These are phyloP conservation scores for Lucilia cuprina DNA, from an alignment of 1,140 invertebrate species.

Conservation along the genomic window DNA sequence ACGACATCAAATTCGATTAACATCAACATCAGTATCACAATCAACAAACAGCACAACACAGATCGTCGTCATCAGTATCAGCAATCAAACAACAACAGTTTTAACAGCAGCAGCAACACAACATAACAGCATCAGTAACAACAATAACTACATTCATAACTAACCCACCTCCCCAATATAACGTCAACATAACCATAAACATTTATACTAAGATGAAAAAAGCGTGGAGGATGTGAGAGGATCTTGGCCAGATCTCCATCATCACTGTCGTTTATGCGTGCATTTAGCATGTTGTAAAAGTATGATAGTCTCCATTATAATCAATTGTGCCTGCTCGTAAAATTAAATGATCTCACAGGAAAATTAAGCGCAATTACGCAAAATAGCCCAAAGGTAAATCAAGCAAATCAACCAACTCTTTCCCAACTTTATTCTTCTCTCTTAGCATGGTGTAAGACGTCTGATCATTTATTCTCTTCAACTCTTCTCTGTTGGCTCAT, in stretches of 20 bases:
- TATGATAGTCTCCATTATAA: constrained; percentile 62
- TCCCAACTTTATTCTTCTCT: background rate
- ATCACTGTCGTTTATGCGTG: constrained; percentile 50
- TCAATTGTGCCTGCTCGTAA: constrained; percentile 62
- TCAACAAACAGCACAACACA: background rate
- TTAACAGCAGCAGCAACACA: constrained; percentile 1
- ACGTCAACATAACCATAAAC: background rate
- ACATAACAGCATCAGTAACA: background rate
- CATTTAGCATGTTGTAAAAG: constrained; percentile 63
- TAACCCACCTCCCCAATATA: background rate
- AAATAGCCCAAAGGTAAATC: constrained; percentile 39
- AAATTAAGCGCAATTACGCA: constrained; percentile 62
- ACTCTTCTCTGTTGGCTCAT: background rate
- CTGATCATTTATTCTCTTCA: background rate
- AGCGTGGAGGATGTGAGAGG: background rate
- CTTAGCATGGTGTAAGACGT: background rate
- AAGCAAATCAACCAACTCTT: constrained; percentile 16
- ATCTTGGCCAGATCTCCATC: constrained; percentile 9
- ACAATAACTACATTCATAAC: background rate
- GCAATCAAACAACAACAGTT: constrained; percentile 12
- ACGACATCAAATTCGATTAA: constrained; percentile 16
- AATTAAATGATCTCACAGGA: constrained; percentile 62
- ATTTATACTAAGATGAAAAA: background rate
- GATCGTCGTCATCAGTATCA: background rate
- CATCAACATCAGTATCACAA: constrained; percentile 3